Evolutionary conservation across 1,140 invertebrate species (phyloP).

Genomic region (Nasonia giraulti): DNA sequence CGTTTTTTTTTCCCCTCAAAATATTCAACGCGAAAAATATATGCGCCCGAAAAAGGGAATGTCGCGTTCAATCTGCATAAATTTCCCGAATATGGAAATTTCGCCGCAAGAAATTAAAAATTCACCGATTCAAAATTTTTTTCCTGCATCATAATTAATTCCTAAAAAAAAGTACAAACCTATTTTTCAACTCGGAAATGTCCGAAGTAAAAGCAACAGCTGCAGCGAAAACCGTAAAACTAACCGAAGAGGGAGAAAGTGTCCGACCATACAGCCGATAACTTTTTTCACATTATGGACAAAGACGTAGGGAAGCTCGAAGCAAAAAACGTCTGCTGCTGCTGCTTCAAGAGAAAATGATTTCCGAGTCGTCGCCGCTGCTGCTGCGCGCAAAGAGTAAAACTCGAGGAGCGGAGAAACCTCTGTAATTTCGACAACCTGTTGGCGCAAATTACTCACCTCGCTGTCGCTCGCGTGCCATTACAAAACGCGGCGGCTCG

Average conservation of each 20-base stretch:
- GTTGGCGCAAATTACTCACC: constrained; percentile 50
- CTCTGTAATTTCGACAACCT: constrained; percentile 53
- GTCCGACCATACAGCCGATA: neutral
- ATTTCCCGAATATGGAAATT: too few relatives aligned
- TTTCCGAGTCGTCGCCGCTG: neutral
- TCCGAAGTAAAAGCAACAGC: too few relatives aligned
- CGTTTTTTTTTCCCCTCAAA: too few relatives aligned
- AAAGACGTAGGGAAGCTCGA: neutral
- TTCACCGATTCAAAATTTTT: too few relatives aligned
- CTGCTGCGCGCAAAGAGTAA: neutral
- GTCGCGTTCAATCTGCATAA: too few relatives aligned
- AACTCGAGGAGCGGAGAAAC: neutral
- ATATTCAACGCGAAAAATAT: too few relatives aligned
- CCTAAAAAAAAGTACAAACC: too few relatives aligned
- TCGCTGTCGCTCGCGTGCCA: neutral
- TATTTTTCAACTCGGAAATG: too few relatives aligned
- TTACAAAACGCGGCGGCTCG: constrained; percentile 19
- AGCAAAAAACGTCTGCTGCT: neutral
- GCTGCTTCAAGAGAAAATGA: neutral
- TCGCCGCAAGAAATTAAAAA: too few relatives aligned
- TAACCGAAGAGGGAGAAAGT: neutral
- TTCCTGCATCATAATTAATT: too few relatives aligned
- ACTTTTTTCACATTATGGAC: neutral
- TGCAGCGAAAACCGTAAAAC: neutral
- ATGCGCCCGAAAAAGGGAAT: too few relatives aligned